These are phyloP conservation scores for Platycnemis pennipes DNA, from an alignment of 2,888 invertebrate genomes.

Conservation along the genomic window DNA sequence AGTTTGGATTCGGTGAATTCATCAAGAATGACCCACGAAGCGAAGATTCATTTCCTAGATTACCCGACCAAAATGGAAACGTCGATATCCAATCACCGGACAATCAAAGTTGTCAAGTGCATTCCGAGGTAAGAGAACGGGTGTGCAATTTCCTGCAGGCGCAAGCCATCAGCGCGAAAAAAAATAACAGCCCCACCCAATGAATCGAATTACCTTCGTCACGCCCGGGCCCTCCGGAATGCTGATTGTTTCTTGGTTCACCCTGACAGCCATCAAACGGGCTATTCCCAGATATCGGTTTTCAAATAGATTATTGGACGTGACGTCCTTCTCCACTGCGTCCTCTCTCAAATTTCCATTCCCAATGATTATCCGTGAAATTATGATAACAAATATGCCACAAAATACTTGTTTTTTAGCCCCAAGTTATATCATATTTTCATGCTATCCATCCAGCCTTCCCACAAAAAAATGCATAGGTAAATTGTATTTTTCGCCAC, in stretches of 20 bases:
- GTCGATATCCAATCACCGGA: conserved; percentile 26
- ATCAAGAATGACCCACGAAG: background rate
- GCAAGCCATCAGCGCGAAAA: background rate
- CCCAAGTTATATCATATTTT: no score
- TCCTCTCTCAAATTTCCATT: no score
- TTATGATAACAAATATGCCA: no score
- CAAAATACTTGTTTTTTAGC: no score
- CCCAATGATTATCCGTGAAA: no score
- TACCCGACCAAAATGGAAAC: background rate
- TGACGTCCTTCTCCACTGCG: no score
- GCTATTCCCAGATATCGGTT: background rate
- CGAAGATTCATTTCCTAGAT: conserved; percentile 31
- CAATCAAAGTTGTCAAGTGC: conserved; percentile 27
- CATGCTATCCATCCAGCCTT: no score
- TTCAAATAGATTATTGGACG: background rate
- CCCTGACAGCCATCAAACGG: background rate
- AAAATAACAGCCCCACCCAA: background rate
- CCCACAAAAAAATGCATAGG: no score
- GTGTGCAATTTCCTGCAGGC: background rate
- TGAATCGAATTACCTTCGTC: background rate
- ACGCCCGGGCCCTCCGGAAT: background rate
- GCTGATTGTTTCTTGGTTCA: background rate
- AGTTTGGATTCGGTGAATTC: conserved; percentile 23
- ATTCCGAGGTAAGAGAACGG: background rate
- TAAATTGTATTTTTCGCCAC: no score